These are phyloP conservation scores for Urocynchramus pylzowi DNA, from an alignment of 2,113 vertebrate genomes.

Conservation along the genomic window DNA sequence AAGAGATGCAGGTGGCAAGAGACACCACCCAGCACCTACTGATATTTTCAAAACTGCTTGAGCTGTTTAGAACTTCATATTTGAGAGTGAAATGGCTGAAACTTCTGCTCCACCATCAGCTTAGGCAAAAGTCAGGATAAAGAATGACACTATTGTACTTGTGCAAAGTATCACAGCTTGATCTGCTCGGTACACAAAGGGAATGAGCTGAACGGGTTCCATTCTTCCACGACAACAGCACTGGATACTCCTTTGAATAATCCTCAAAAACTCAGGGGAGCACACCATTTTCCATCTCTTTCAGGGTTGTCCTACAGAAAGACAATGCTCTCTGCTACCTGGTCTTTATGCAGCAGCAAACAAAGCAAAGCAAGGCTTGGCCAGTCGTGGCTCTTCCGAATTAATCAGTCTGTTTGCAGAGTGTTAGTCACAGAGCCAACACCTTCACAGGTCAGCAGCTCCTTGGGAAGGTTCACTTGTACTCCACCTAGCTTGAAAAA, in stretches of 20 bases:
- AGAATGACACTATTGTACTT: background rate
- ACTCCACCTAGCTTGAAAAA: constrained; percentile 14
- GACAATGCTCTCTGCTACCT: background rate
- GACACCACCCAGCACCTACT: background rate
- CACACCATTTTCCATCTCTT: background rate
- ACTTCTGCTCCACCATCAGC: background rate
- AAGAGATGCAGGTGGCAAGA: background rate
- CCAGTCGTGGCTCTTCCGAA: background rate
- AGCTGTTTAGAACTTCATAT: background rate
- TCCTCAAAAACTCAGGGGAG: background rate
- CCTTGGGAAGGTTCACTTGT: constrained; percentile 8
- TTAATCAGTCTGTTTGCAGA: constrained; percentile 29
- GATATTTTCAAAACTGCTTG: background rate
- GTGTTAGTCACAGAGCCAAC: constrained; percentile 57
- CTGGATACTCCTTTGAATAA: background rate
- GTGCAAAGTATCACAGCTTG: background rate
- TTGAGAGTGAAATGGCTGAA: background rate
- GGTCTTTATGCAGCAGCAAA: background rate
- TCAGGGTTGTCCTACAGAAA: background rate
- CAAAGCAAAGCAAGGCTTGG: constrained; percentile 15
- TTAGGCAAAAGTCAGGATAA: background rate
- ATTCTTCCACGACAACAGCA: background rate
- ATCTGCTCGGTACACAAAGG: background rate
- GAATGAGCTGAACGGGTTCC: background rate
- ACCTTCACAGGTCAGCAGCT: constrained; percentile 18